Evolutionary conservation across 2,113 vertebrate species (phyloP), one percentile per base, ranked within the genome.

Genomic region (Triplophysa rosa): DNA sequence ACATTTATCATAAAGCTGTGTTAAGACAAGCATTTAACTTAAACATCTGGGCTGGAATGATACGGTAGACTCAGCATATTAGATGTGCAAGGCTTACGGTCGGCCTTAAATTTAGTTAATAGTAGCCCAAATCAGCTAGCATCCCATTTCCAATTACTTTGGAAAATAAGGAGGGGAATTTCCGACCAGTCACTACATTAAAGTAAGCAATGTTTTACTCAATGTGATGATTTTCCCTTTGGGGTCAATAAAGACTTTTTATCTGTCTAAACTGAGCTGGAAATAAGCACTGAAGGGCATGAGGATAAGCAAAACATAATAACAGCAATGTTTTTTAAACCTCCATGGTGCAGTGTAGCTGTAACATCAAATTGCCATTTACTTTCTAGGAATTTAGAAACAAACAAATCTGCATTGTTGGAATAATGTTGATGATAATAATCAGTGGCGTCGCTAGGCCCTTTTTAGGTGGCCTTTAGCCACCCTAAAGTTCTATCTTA

Each of bases 81-180:
- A 54, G 52, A 2, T 52, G 11, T 21, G 45, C 23, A 1, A 29
- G 23, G 58, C 2, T 49, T 62, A 13, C 17, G 2, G 19, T 76
- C 0, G 0, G 47, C 62, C 19, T 77, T 77, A 77, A 63, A 54
- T 29, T 42, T 7, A 66, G n/a, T 65, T 77, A 54, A 66, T 54
- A 65, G 19, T 66, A 45, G 19, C 19, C 12, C 74, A 65, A 65
- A 37, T 65, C 42, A 74, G 21, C 56, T 9, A 37, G 61, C 74
- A 21, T 65, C 29, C 74, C 45, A 54, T 52, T 77, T 65, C 45
- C 24, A 77, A 65, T 77, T 77, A 77, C 62, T 77, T 77, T 12
- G 4, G 23, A 26, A 75, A 75, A 75, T 59, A 24, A 59, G 54
- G n/a, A 72, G 33, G 56, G 8, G 33, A 40, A 61, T 61, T 73